phyloP scores from a whole-genome alignment of 2,113 vertebrate species.

The Ochotona curzoniae region DNA sequence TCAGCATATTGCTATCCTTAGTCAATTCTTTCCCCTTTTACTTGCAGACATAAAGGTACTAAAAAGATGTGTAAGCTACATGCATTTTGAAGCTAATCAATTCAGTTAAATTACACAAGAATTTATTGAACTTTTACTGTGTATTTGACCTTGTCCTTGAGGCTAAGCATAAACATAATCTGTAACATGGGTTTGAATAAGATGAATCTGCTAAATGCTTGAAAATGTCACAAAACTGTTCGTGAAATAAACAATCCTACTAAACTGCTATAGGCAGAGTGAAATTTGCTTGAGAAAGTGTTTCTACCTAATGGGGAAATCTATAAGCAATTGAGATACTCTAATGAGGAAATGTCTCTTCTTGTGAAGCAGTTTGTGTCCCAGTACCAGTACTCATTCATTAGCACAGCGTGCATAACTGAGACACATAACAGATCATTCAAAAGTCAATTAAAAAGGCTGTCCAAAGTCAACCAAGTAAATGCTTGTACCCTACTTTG shows the following conservation, averaged over 20 bases:
- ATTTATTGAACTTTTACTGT: slow-evolving; percentile 34
- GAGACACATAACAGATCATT: background rate
- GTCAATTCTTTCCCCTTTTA: background rate
- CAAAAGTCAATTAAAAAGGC: background rate
- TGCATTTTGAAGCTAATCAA: slow-evolving; percentile 44
- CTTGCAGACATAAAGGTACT: background rate
- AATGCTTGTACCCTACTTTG: background rate
- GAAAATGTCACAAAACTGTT: background rate
- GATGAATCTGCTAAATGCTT: background rate
- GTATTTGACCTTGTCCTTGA: background rate
- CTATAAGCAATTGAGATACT: background rate
- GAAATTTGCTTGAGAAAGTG: background rate
- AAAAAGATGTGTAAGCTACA: background rate
- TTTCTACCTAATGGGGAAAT: background rate
- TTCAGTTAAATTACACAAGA: background rate
- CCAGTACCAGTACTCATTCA: background rate
- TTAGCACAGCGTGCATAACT: background rate
- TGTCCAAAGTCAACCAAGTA: background rate
- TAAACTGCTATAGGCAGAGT: background rate
- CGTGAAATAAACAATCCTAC: background rate
- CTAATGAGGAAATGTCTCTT: background rate
- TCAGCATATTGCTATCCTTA: background rate
- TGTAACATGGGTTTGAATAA: background rate
- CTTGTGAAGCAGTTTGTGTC: background rate
- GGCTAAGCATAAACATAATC: background rate